A percentile compares a stretch with the other conserved stretches of the same genome.
Conservation (phyloP, 53 echinoderm and acorn worm genomes). For the Hippasteria phrygiana region DNA sequence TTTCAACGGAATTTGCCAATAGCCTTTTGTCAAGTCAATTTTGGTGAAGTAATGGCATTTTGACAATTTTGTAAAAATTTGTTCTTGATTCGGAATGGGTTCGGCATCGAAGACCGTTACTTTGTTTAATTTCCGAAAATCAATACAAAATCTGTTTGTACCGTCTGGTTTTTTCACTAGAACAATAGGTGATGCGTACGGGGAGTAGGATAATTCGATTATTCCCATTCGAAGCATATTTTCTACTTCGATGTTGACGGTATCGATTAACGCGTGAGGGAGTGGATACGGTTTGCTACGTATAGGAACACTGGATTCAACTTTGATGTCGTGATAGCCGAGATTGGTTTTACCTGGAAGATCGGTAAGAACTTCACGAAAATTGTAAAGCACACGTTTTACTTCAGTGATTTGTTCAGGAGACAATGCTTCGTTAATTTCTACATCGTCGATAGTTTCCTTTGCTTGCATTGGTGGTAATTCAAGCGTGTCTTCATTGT, state of each 20-base stretch:
- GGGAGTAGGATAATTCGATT: slow-evolving; percentile 60
- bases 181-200: slow-evolving; percentile 77
- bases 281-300: slow-evolving; percentile 62
- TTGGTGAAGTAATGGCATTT: slow-evolving; percentile 64
- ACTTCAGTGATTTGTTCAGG: neutral
- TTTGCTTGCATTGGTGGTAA: slow-evolving; percentile 41
- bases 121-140: too few relatives aligned
- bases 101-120: slow-evolving; percentile 81
- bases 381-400: slow-evolving; percentile 3
- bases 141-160: slow-evolving; percentile 74
- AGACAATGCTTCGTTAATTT: neutral
- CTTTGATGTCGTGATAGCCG: slow-evolving; percentile 27
- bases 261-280: slow-evolving; percentile 34
- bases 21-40: slow-evolving; percentile 74
- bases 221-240: slow-evolving; percentile 51
- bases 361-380: slow-evolving; percentile 54
- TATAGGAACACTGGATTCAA: slow-evolving; percentile 37
- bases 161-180: slow-evolving; percentile 70
- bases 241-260: slow-evolving; percentile 27
- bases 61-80: slow-evolving; percentile 70
- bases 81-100: slow-evolving; percentile 70
- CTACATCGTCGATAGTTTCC: slow-evolving; percentile 50
- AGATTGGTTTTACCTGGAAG: slow-evolving; percentile 65
- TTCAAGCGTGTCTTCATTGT: slow-evolving; percentile 50
- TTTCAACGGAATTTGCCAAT: slow-evolving; percentile 70